Evolutionary conservation across 2,797 vertebrate species (phyloP).

Genomic region (Gambelia wislizenii): DNA sequence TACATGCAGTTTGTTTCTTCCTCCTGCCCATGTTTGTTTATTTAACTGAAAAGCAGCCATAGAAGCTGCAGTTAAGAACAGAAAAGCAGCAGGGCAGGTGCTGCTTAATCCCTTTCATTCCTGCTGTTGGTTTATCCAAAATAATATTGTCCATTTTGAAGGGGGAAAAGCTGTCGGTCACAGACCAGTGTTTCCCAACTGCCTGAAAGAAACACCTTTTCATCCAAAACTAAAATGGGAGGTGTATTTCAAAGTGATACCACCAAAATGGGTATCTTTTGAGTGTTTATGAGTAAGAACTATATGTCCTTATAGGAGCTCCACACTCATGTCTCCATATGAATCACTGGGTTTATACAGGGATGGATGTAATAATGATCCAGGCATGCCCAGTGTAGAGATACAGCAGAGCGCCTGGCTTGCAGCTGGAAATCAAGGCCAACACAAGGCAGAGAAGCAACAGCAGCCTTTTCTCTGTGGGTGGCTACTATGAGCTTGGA

Average conservation of each 20-base stretch:
- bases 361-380: background rate
- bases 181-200: background rate
- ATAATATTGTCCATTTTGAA: background rate
- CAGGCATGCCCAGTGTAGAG: background rate
- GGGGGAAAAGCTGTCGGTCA: background rate
- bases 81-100: background rate
- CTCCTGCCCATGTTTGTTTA: background rate
- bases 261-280: background rate
- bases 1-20: background rate
- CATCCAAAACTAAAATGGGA: background rate
- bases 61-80: background rate
- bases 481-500: background rate
- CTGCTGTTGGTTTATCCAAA: background rate
- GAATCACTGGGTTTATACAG: background rate
- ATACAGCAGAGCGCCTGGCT: background rate
- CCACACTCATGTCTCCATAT: background rate
- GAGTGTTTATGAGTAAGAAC: background rate
- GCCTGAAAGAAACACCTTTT: background rate
- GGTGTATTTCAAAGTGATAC: background rate
- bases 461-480: background rate
- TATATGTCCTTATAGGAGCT: background rate
- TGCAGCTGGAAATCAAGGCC: background rate
- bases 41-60: background rate
- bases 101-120: background rate
- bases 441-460: background rate